A percentile compares a stretch with the other conserved stretches of the same genome.
Evolutionary conservation across 2,797 vertebrate species (phyloP).

Genomic region (Urophycis tenuis): DNA sequence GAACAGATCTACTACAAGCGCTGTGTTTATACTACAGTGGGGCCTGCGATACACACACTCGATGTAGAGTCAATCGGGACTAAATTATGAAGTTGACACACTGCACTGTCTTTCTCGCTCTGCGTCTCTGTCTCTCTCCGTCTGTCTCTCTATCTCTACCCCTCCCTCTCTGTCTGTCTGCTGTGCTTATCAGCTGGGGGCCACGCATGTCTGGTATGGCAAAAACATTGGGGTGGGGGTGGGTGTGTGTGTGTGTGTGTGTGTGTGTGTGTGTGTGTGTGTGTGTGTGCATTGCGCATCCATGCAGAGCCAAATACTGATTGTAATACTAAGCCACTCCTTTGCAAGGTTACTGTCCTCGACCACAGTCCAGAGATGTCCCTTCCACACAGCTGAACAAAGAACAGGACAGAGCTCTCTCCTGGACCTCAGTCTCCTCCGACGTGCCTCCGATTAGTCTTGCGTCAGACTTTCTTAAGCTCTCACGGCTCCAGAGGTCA

Average conservation of each 20-base stretch:
- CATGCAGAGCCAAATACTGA: not conserved
- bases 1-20: not conserved
- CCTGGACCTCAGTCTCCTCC: not conserved
- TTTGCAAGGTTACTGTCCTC: too few species aligned
- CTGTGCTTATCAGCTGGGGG: constrained; percentile 6
- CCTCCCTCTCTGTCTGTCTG: not conserved
- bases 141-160: not conserved
- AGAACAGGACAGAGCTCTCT: not conserved
- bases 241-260: not conserved
- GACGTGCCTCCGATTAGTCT: not conserved
- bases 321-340: not conserved
- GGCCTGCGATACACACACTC: too few species aligned
- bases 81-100: too few species aligned
- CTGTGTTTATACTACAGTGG: not conserved
- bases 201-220: not conserved
- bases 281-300: not conserved
- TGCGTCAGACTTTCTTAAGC: not conserved
- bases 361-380: not conserved
- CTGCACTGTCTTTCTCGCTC: not conserved
- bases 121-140: not conserved
- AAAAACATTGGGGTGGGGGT: not conserved
- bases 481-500: too few species aligned
- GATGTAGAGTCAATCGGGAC: too few species aligned
- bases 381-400: not conserved
- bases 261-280: not conserved